A percentile compares a stretch with the other conserved stretches of the same genome.
phyloP scores from a whole-genome alignment of 2,888 invertebrate species.

The Synergus laeviventris region DNA sequence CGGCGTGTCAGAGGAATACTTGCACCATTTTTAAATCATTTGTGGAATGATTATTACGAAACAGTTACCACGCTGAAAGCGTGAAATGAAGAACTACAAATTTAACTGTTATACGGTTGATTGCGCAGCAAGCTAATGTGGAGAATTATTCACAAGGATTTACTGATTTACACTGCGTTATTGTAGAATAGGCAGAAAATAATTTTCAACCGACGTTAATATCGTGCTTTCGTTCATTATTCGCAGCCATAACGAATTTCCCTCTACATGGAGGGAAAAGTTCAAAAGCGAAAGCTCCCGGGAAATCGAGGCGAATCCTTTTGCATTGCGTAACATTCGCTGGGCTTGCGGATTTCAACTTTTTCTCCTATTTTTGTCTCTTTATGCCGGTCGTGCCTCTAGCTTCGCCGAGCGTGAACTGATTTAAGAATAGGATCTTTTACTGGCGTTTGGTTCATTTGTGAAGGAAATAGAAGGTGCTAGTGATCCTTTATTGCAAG shows the following conservation, averaged over 20 bases:
- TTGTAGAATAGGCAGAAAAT: neutral
- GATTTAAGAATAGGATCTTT: constrained; percentile 22
- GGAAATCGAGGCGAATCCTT: constrained; percentile 20
- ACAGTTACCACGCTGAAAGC: neutral
- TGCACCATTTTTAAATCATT: neutral
- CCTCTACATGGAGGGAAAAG: neutral
- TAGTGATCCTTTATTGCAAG: neutral
- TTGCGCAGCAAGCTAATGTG: neutral
- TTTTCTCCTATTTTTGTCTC: constrained; percentile 7
- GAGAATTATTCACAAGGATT: neutral
- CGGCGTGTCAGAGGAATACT: neutral
- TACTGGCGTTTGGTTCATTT: constrained; percentile 23
- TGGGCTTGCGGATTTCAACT: constrained; percentile 26
- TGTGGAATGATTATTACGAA: neutral
- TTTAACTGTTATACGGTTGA: neutral
- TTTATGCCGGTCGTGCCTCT: constrained; percentile 29
- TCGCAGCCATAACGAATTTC: neutral
- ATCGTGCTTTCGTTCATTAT: constrained; percentile 20
- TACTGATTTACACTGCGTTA: neutral
- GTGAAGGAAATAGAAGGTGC: neutral
- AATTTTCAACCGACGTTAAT: constrained; percentile 10
- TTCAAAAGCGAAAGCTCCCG: constrained; percentile 41
- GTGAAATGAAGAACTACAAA: neutral
- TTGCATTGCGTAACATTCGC: constrained; percentile 31
- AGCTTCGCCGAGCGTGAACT: constrained; percentile 27